Conservation (phyloP, 2,888 invertebrate species). For the Latrodectus hesperus region DNA sequence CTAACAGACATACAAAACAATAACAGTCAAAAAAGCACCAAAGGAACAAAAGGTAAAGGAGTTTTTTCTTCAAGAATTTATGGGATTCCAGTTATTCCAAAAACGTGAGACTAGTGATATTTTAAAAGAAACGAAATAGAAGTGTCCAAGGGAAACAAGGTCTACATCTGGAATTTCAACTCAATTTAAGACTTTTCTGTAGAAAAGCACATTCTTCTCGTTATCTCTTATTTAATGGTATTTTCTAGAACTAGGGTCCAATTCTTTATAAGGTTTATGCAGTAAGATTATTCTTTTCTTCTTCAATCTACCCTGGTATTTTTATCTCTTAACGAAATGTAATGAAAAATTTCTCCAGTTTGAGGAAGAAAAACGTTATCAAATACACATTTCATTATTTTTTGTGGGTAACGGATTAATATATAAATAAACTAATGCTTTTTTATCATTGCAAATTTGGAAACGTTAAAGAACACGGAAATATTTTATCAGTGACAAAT, state of each 20-base stretch:
- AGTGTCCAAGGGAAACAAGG: neutral
- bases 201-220: neutral
- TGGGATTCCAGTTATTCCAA: slow-evolving; percentile 47
- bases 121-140: slow-evolving; percentile 27
- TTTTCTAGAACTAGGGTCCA: neutral
- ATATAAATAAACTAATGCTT: too few species aligned
- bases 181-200: slow-evolving; percentile 34
- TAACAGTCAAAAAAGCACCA: slow-evolving; percentile 12
- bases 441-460: too few species aligned
- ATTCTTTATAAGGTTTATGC: too few species aligned
- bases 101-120: slow-evolving; percentile 50
- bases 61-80: slow-evolving; percentile 44
- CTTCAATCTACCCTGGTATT: too few species aligned
- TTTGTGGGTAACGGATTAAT: too few species aligned
- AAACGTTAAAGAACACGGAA: too few species aligned
- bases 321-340: too few species aligned
- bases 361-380: too few species aligned
- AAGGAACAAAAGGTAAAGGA: slow-evolving; percentile 28
- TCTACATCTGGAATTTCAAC: slow-evolving; percentile 33
- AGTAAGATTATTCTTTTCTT: too few species aligned
- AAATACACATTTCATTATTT: too few species aligned
- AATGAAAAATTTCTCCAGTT: too few species aligned
- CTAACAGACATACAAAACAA: slow-evolving; percentile 14
- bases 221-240: slow-evolving; percentile 7
- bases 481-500: too few species aligned